Evolutionary conservation across 1,140 invertebrate genomes (phyloP), one percentile per base, ranked within the genome.

Genomic region (Phenacoccus solenopsis): DNA sequence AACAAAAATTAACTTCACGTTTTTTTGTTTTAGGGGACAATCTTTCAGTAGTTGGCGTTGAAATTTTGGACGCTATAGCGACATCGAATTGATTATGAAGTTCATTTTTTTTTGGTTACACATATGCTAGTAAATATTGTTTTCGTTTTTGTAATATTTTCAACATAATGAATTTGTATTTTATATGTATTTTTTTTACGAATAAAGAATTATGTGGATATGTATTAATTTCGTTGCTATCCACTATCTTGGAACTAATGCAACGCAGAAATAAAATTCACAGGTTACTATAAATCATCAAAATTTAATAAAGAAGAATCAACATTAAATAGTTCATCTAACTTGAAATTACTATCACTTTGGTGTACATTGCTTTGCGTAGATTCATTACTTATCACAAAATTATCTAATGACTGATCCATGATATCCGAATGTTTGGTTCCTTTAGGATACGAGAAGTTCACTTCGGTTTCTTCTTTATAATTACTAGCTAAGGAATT

Each of bases 11-110:
- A 70, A 27, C n/a, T 69, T 68, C 5, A 7, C 13, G 30, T 67
- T 7, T 35, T 22, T 70, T 72, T 56, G 32, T 73, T 73, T 70
- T 69, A 73, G 72, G 9, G 72, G 72, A 21, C 72, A 64, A 59
- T 73, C 72, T 1, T 73, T 73, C 61, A 70, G 57, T 21, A 72
- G 70, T 38, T 73, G 72, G 72, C 69, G 72, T 20, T 73, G 49
- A 73, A 68, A 38, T 38, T 9, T n/a, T 38, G 9, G 32, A 38
- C n/a, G n/a, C 32, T 38, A 38, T 38, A 38, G 32, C 32, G n/a
- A 38, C 32, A n/a, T 38, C n/a, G 9, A 10, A 38, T 38, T 9
- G 9, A n/a, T 38, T 38, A 38, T 10, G n/a, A 38, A 9, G 32
- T 38, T 10, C n/a, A 10, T 38, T 10, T 38, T n/a, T 38, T 38